A percentile compares a stretch with the other conserved stretches of the same genome.
These are phyloP conservation scores for Napeogenes inachia DNA, from an alignment of 2,888 invertebrate species.

Conservation along the genomic window DNA sequence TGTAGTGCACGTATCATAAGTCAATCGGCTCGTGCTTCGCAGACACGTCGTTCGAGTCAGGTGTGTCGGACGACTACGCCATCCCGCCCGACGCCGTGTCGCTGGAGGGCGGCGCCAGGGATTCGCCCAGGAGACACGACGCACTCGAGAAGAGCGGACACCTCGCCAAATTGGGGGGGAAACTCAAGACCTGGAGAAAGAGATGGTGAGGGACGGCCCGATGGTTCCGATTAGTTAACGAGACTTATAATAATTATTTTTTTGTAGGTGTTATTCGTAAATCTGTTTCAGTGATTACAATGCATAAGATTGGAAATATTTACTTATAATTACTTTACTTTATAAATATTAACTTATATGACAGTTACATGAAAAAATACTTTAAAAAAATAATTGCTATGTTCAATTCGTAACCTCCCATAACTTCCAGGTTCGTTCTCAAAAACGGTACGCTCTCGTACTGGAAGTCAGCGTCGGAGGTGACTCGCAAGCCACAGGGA, in stretches of 20 bases:
- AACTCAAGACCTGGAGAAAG: conserved; percentile 97
- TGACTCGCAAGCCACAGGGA: conserved; percentile 92
- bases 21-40: conserved; percentile 30
- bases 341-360: too few species aligned
- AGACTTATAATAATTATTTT: too few species aligned
- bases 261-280: neutral
- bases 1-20: too few species aligned
- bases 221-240: neutral
- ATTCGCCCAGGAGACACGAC: conserved; percentile 78
- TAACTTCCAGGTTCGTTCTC: conserved; percentile 83
- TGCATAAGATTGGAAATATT: too few species aligned
- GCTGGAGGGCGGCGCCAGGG: conserved; percentile 70
- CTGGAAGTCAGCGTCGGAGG: conserved; percentile 95
- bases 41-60: conserved; percentile 95
- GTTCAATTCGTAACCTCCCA: too few species aligned
- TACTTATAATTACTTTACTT: too few species aligned
- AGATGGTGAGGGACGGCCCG: conserved; percentile 81
- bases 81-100: conserved; percentile 96
- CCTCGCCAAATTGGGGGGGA: conserved; percentile 93
- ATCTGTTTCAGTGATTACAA: neutral
- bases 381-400: too few species aligned
- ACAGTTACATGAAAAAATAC: too few species aligned
- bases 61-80: conserved; percentile 97
- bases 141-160: conserved; percentile 93
- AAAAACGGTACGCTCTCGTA: conserved; percentile 95